These are phyloP conservation scores for Ceyx erithaca DNA, from an alignment of 2,797 vertebrate genomes.

Conservation along the genomic window DNA sequence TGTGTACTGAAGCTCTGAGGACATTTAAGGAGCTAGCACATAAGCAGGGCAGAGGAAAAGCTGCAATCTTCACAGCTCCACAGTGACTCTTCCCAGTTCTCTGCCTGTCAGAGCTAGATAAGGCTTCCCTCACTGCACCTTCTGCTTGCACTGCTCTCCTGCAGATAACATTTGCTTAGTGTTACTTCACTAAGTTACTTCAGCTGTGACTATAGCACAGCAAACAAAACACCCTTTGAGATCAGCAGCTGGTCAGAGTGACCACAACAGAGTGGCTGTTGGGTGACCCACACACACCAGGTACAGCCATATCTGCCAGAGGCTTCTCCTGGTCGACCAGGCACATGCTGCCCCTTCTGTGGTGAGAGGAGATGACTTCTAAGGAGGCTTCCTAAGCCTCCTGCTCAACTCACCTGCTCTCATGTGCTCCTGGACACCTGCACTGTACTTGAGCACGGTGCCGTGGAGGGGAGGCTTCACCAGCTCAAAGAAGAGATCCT, in stretches of 20 bases:
- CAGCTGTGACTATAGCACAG: neutral
- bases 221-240: neutral
- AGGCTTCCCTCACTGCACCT: neutral
- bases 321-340: neutral
- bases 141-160: neutral
- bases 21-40: neutral
- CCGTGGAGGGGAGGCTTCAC: slow-evolving; percentile 87
- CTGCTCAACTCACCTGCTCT: slow-evolving; percentile 71
- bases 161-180: neutral
- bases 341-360: neutral
- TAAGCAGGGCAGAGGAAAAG: neutral
- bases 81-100: rapidly evolving
- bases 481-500: slow-evolving; percentile 92
- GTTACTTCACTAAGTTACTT: neutral
- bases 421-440: slow-evolving; percentile 73
- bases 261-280: neutral
- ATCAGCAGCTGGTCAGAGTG: neutral
- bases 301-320: neutral
- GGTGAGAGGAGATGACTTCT: neutral
- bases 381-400: neutral
- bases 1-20: neutral
- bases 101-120: neutral
- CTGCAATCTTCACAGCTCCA: neutral
- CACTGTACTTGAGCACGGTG: slow-evolving; percentile 78
- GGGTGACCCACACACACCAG: neutral